These are phyloP conservation scores for Phoxinus phoxinus DNA, from an alignment of 2,113 vertebrate genomes.

Conservation along the genomic window DNA sequence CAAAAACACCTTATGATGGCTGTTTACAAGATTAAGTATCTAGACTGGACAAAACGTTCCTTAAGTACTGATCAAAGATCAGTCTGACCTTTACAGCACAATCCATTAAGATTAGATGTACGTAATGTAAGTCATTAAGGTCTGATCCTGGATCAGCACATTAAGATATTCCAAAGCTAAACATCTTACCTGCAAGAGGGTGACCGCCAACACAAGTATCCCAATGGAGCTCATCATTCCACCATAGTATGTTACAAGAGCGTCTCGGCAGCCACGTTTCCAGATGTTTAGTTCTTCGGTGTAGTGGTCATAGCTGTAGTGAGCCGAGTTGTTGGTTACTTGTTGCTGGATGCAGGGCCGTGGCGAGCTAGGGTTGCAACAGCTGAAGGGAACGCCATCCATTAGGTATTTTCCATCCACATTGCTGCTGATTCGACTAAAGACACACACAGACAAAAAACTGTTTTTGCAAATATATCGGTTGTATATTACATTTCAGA, in stretches of 20 bases:
- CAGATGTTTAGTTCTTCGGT: slow-evolving; percentile 96
- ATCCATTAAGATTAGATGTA: slow-evolving; percentile 6
- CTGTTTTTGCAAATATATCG: background rate
- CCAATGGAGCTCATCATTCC: slow-evolving; percentile 92
- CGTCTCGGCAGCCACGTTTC: slow-evolving; percentile 85
- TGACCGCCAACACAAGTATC: slow-evolving; percentile 77
- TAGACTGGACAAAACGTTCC: background rate
- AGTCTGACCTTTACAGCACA: slow-evolving; percentile 16
- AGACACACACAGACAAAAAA: background rate
- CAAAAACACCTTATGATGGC: background rate
- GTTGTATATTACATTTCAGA: background rate
- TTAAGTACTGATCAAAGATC: slow-evolving; percentile 30
- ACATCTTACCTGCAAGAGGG: slow-evolving; percentile 87
- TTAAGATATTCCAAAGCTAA: slow-evolving; percentile 4
- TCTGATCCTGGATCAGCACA: slow-evolving; percentile 38
- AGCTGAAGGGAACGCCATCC: slow-evolving; percentile 96
- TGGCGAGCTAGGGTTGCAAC: slow-evolving; percentile 95
- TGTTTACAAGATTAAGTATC: background rate
- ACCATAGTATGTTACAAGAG: slow-evolving; percentile 89
- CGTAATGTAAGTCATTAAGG: slow-evolving; percentile 16
- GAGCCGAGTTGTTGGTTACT: slow-evolving; percentile 95
- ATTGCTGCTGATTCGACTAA: slow-evolving; percentile 93
- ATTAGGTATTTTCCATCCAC: slow-evolving; percentile 94
- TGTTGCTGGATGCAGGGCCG: slow-evolving; percentile 95
- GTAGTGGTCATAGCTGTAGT: slow-evolving; percentile 97